A percentile compares a stretch with the other conserved stretches of the same genome.
Evolutionary conservation across 2,888 invertebrate species (phyloP).

Genomic region (Xestia rhomboidea): DNA sequence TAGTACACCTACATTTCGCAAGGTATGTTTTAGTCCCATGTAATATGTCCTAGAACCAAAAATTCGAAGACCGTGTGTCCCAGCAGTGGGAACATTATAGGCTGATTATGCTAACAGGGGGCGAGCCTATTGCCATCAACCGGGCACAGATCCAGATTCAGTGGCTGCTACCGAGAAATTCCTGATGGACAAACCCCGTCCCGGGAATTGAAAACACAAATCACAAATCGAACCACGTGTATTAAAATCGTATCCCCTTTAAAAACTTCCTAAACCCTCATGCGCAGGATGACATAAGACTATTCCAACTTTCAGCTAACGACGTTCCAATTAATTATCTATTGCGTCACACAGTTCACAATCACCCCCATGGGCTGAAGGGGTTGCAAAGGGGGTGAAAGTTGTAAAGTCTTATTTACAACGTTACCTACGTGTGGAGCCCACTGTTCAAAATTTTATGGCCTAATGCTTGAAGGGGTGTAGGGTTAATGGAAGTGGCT

Average conservation of each 20-base stretch:
- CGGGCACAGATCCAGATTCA: too few species aligned
- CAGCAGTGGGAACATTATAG: too few species aligned
- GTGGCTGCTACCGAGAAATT: neutral
- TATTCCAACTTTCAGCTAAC: conserved; percentile 44
- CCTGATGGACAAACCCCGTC: neutral
- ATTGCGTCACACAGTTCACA: conserved; percentile 60
- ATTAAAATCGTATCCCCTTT: neutral
- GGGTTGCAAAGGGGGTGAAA: conserved; percentile 54
- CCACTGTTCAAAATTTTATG: conserved; percentile 79
- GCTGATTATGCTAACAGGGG: too few species aligned
- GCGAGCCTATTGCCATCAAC: neutral
- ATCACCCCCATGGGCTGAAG: conserved; percentile 61
- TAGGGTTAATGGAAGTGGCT: conserved; percentile 61
- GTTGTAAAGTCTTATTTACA: conserved; percentile 81
- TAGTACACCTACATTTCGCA: too few species aligned
- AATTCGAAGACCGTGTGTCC: too few species aligned
- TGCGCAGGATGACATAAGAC: conserved; percentile 30
- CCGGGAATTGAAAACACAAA: neutral
- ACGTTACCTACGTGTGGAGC: conserved; percentile 68
- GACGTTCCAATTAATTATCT: conserved; percentile 67
- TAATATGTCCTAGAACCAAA: too few species aligned
- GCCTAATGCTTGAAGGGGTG: conserved; percentile 55
- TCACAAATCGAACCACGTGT: neutral
- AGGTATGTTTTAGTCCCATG: too few species aligned
- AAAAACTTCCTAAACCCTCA: neutral